Conservation (phyloP, 1,140 invertebrate genomes). For the Macrobrachium nipponense region DNA sequence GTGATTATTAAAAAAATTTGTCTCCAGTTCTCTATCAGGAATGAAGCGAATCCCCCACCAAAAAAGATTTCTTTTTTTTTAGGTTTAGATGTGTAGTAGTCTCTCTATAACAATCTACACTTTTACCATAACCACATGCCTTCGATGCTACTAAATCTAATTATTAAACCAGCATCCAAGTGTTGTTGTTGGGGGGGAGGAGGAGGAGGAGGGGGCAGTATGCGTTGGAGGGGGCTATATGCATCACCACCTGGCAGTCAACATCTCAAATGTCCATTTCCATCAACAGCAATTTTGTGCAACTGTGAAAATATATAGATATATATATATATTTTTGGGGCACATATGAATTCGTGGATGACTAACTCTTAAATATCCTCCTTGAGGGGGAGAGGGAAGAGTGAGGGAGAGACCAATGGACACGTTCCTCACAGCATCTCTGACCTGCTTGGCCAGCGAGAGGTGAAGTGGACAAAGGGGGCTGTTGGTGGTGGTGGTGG, state of each 20-base stretch:
- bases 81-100: too few species aligned
- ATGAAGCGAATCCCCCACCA: too few species aligned
- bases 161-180: background rate
- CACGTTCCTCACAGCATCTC: slow-evolving; percentile 45
- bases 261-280: too few species aligned
- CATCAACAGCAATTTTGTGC: too few species aligned
- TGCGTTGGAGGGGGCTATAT: background rate
- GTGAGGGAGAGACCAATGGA: slow-evolving; percentile 40
- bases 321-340: too few species aligned
- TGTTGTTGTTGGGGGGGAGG: background rate
- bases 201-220: slow-evolving; percentile 2
- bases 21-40: too few species aligned
- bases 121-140: too few species aligned
- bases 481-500: slow-evolving; percentile 9
- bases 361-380: slow-evolving; percentile 52
- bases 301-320: too few species aligned
- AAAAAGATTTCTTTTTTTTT: too few species aligned
- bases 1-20: too few species aligned
- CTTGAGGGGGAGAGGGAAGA: slow-evolving; percentile 47
- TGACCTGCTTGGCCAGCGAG: slow-evolving; percentile 63
- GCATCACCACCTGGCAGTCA: too few species aligned
- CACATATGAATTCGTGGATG: slow-evolving; percentile 21
- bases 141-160: background rate
- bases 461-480: slow-evolving; percentile 54
- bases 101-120: too few species aligned